phyloP scores from a whole-genome alignment of 1,140 invertebrate species.

The Brachionus plicatilis region DNA sequence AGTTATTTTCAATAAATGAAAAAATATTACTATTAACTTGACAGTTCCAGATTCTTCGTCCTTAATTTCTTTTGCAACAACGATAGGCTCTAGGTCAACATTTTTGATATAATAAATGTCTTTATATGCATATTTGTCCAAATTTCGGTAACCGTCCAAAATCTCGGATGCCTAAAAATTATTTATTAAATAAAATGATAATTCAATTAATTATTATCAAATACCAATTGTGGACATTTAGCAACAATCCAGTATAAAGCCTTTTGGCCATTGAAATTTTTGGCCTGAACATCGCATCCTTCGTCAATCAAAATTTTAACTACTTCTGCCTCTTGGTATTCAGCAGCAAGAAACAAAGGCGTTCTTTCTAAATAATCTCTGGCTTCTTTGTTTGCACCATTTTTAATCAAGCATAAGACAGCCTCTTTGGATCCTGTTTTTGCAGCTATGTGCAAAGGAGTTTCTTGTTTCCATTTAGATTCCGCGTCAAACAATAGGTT shows the following conservation, averaged over 20 bases:
- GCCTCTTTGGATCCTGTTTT: background rate
- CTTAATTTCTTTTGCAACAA: background rate
- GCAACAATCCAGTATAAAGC: conserved; percentile 25
- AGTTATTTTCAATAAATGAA: too few relatives aligned
- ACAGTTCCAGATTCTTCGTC: background rate
- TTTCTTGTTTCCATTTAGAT: background rate
- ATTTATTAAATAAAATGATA: background rate
- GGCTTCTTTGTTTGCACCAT: background rate
- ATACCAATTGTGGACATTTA: conserved; percentile 5
- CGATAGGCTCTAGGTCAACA: background rate
- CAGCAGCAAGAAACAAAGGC: conserved; percentile 11
- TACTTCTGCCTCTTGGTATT: background rate
- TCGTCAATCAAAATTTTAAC: background rate
- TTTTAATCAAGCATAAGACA: background rate
- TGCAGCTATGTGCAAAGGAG: background rate
- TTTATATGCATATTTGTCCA: background rate
- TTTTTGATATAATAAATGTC: conserved; percentile 1
- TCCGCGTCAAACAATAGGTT: background rate
- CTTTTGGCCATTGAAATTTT: background rate
- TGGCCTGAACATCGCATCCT: background rate
- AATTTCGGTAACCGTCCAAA: background rate
- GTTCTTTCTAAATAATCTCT: background rate
- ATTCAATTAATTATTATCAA: background rate
- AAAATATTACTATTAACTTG: conserved; percentile 9
- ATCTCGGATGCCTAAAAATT: background rate